Percentiles rank a stretch among this genome's conserved stretches.
phyloP scores from a whole-genome alignment of 2,888 invertebrate genomes.

The Allophyes oxyacanthae region DNA sequence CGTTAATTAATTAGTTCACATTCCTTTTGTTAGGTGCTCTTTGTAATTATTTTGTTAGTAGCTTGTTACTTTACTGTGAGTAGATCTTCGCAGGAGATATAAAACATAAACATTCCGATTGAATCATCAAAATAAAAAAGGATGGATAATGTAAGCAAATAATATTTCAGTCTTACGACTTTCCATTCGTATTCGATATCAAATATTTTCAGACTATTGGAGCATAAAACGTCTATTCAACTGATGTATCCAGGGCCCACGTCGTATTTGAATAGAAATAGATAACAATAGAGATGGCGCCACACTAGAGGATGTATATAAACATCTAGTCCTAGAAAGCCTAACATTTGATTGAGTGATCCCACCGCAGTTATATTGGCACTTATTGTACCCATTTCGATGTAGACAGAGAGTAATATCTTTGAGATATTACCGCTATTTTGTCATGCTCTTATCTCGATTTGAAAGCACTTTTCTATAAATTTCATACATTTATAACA shows the following conservation, averaged over 20 bases:
- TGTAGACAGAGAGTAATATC: not conserved
- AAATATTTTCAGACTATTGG: too few relatives aligned
- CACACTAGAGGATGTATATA: slow-evolving; percentile 2
- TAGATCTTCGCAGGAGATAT: too few relatives aligned
- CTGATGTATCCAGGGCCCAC: too few relatives aligned
- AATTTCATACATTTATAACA: too few relatives aligned
- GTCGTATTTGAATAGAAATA: too few relatives aligned
- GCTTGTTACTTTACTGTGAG: not conserved
- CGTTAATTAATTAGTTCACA: slow-evolving; percentile 21
- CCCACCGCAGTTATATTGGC: slow-evolving; percentile 2
- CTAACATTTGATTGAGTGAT: slow-evolving; percentile 1
- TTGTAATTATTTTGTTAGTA: not conserved
- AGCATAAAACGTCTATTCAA: too few relatives aligned
- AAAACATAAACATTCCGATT: too few relatives aligned
- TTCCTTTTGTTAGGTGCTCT: slow-evolving; percentile 14
- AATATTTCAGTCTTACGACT: too few relatives aligned
- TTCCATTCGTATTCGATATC: too few relatives aligned
- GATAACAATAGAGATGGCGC: slow-evolving; percentile 8
- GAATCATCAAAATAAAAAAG: too few relatives aligned
- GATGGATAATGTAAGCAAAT: too few relatives aligned
- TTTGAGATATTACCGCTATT: slow-evolving; percentile 15
- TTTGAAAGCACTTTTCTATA: slow-evolving; percentile 12
- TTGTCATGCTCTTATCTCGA: not conserved
- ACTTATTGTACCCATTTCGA: slow-evolving; percentile 1
- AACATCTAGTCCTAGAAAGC: slow-evolving; percentile 5